phyloP scores from a whole-genome alignment of 2,113 vertebrate species.

The Desmodus rotundus region DNA sequence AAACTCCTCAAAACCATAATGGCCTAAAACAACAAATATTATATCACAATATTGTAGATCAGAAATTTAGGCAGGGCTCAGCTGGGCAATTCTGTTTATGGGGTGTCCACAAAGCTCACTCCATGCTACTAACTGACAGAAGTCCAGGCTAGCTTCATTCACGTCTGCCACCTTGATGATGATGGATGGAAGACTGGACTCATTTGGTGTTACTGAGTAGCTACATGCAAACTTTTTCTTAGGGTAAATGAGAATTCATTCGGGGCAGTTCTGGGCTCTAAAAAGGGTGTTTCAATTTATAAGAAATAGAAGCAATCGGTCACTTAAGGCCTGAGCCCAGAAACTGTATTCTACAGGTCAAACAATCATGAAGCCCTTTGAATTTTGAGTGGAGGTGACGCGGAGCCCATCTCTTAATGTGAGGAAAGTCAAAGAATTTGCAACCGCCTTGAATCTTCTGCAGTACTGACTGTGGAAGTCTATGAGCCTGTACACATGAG shows the following conservation, averaged over 20 bases:
- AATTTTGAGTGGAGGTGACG: neutral
- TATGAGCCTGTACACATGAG: neutral
- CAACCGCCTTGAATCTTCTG: neutral
- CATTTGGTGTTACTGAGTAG: neutral
- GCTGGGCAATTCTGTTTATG: neutral
- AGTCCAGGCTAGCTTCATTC: neutral
- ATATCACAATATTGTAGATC: neutral
- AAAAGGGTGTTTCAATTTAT: neutral
- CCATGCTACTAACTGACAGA: neutral
- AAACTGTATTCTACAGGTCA: neutral
- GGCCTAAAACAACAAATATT: neutral
- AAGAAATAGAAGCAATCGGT: neutral
- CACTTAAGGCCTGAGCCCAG: neutral
- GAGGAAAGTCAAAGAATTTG: neutral
- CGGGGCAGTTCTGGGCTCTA: neutral
- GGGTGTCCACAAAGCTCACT: neutral
- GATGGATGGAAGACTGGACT: neutral
- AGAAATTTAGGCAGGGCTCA: neutral
- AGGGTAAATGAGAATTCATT: neutral
- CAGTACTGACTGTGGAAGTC: neutral
- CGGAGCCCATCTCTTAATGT: neutral
- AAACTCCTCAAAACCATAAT: neutral
- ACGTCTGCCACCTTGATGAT: neutral
- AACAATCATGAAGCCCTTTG: neutral
- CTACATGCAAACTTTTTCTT: neutral